Evolutionary conservation across 2,113 vertebrate genomes (phyloP).

Genomic region (Lampris incognitus): DNA sequence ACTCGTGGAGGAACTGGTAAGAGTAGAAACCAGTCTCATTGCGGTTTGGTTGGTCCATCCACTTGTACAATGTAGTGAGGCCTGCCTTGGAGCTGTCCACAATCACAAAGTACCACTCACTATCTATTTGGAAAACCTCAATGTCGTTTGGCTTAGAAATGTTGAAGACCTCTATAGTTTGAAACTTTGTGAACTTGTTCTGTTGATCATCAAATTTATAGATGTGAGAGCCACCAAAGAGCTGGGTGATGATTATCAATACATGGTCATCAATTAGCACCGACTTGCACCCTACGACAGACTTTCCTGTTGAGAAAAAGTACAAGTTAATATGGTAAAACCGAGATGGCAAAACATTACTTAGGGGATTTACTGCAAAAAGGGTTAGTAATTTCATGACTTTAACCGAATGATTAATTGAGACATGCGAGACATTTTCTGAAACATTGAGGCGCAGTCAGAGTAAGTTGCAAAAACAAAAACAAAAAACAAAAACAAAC

Average conservation of each 20-base stretch:
- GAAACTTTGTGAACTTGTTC: conserved; percentile 96
- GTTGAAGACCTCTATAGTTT: conserved; percentile 93
- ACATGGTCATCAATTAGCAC: conserved; percentile 92
- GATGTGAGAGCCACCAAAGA: conserved; percentile 95
- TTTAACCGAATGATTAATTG: too few species aligned
- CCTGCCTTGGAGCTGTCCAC: conserved; percentile 98
- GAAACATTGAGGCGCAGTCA: not conserved
- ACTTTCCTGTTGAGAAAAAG: conserved; percentile 86
- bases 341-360: not conserved
- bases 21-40: conserved; percentile 95
- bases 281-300: conserved; percentile 95
- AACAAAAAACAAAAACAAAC: not conserved
- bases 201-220: conserved; percentile 95
- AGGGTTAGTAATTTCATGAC: not conserved
- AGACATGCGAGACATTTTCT: too few species aligned
- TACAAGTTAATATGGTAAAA: not conserved
- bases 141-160: conserved; percentile 98
- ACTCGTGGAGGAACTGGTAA: conserved; percentile 95
- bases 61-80: conserved; percentile 95
- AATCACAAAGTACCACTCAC: conserved; percentile 92
- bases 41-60: conserved; percentile 77
- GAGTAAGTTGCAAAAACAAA: too few species aligned
- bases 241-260: conserved; percentile 95
- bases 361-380: not conserved
- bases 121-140: conserved; percentile 92